Evolutionary conservation across 2,888 invertebrate genomes (phyloP).

Genomic region (Scotopteryx bipunctaria): DNA sequence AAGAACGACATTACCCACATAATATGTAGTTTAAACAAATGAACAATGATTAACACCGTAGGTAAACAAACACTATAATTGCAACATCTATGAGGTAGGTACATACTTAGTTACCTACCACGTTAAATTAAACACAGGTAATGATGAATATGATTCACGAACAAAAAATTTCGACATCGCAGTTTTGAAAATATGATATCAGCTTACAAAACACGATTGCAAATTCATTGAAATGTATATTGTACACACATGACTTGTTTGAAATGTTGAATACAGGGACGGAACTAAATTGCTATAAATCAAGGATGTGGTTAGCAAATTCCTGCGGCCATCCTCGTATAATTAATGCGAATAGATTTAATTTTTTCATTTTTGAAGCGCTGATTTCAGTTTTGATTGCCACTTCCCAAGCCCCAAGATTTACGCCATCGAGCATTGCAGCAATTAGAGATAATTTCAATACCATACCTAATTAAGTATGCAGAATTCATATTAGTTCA

Average conservation of each 20-base stretch:
- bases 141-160: conserved; percentile 21
- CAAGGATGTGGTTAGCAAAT: conserved; percentile 6
- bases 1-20: neutral
- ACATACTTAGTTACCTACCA: no score
- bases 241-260: conserved; percentile 11
- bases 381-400: no score
- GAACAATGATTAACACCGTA: neutral
- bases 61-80: neutral
- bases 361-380: no score
- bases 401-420: no score
- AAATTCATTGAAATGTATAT: conserved; percentile 15
- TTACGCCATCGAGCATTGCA: no score
- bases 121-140: no score
- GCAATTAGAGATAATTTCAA: no score
- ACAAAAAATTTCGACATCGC: conserved; percentile 6
- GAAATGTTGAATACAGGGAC: conserved; percentile 11
- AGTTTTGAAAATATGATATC: conserved; percentile 16
- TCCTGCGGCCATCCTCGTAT: neutral
- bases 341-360: conserved; percentile 1
- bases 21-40: no score
- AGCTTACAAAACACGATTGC: conserved; percentile 19
- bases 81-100: neutral
- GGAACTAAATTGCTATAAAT: conserved; percentile 6
- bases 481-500: no score
- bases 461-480: no score